Conservation (phyloP, 92 coral and sea anemone genomes). For the Epizoanthus rinbou region DNA sequence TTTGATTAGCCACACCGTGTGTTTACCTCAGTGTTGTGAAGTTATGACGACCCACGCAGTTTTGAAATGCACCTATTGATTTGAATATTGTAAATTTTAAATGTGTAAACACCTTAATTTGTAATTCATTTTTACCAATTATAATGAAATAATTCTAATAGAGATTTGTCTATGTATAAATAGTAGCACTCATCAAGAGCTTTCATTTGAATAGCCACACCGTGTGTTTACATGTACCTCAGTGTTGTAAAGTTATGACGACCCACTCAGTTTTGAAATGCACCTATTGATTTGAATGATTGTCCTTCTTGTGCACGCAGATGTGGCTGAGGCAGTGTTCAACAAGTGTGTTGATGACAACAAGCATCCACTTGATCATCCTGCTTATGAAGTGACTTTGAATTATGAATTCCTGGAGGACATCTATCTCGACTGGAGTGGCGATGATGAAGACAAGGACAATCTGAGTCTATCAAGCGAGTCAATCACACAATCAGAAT, state of each 20-base stretch:
- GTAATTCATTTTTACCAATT: no score
- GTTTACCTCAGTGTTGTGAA: no score
- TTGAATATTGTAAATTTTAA: not conserved
- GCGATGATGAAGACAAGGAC: slow-evolving; percentile 61
- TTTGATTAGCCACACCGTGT: no score
- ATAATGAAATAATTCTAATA: no score
- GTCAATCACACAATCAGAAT: slow-evolving; percentile 49
- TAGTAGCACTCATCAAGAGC: no score
- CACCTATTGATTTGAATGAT: not conserved
- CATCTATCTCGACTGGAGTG: slow-evolving; percentile 78
- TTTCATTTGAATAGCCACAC: no score
- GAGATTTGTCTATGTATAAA: no score
- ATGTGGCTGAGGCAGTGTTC: slow-evolving; percentile 85
- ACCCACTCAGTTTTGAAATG: no score
- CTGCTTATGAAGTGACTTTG: slow-evolving; percentile 60
- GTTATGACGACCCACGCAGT: no score
- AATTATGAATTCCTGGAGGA: slow-evolving; percentile 94
- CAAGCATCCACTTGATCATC: slow-evolving; percentile 60
- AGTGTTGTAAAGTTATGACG: no score
- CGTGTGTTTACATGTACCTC: no score
- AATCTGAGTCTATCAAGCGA: slow-evolving; percentile 66
- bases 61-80: not conserved
- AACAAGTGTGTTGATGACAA: slow-evolving; percentile 83
- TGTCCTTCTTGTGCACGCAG: slow-evolving; percentile 39
- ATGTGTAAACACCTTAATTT: no score